Evolutionary conservation across 2,888 invertebrate species (phyloP), one percentile per base, ranked within the genome.

Genomic region (Aproaerema taeniolella): DNA sequence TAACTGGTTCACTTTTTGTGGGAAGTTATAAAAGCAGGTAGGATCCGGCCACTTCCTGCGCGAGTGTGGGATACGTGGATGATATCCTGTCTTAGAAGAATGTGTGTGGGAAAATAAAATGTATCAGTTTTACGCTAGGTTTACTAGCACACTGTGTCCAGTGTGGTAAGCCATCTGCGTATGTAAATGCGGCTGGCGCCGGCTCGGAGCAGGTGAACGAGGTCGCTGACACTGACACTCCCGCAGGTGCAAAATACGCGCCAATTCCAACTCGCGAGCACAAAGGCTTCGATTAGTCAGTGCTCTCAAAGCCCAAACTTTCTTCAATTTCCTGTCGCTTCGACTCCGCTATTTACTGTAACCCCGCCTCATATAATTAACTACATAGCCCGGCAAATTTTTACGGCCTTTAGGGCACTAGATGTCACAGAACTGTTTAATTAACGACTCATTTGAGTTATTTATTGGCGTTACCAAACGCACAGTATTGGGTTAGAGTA

Each of bases 151-250:
- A n/a, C n/a, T n/a, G n/a, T 3, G 26, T 26, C 26, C 6, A 2
- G 26, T 9, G n/a, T 26, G 4, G 26, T 25, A 9, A 16, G 50
- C 47, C 46, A 46, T 52, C 52, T 53, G 51, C 55, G 53, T 72
- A 73, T 75, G 73, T 55, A 69, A 78, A 77, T 69, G 52, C 49
- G 56, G 51, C 52, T 57, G 56, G 61, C 57, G 59, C 53, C 55
- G 51, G 76, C 83, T 2, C 25, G 34, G 11, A 30, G 37, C 37
- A 81, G 82, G 83, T 83, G 85, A 75, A 61, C 54, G 65, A 55
- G 83, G 77, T 83, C 82, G 73, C 53, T 68, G 81, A 79, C 82
- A 73, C 53, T 68, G 81, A 79, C 82, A 61, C 61, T 52, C 59
- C 47, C 57, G 67, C 72, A 75, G 75, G 70, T 72, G 75, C 56